A percentile compares a stretch with the other conserved stretches of the same genome.
phyloP scores from a whole-genome alignment of 1,140 invertebrate species.

The Leptopilina clavipes region DNA sequence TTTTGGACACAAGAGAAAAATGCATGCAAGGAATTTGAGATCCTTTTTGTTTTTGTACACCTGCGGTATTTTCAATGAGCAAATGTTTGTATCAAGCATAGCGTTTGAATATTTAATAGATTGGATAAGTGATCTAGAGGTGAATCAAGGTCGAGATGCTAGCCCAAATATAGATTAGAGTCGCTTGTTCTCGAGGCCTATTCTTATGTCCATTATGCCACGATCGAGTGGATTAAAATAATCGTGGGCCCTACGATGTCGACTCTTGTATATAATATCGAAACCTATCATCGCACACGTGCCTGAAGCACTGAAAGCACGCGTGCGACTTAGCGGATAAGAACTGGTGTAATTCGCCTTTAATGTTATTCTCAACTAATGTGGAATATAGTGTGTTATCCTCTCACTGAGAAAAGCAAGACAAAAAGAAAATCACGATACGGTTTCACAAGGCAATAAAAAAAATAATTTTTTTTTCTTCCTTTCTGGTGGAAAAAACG shows the following conservation, averaged over 20 bases:
- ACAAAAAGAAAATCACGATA: not conserved
- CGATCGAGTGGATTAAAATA: constrained; percentile 21
- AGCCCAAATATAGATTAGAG: constrained; percentile 12
- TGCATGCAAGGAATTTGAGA: not conserved
- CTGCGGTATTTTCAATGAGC: not conserved
- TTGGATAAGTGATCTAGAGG: not conserved
- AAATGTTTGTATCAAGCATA: not conserved
- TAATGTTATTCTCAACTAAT: constrained; percentile 11
- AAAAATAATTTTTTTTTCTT: constrained; percentile 50
- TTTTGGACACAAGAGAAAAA: not conserved
- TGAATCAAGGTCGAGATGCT: not conserved
- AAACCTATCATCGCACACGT: constrained; percentile 18
- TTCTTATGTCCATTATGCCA: constrained; percentile 18
- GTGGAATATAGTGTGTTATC: too few species aligned
- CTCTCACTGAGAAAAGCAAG: not conserved
- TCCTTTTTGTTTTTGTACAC: not conserved
- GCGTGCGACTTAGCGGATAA: not conserved
- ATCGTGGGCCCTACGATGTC: constrained; percentile 7
- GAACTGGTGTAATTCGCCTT: not conserved
- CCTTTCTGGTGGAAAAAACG: not conserved
- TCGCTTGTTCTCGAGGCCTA: not conserved
- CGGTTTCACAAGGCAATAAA: constrained; percentile 9
- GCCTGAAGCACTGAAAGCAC: constrained; percentile 13
- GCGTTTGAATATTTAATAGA: constrained; percentile 6
- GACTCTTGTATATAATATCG: not conserved